phyloP scores from a whole-genome alignment of 2,797 vertebrate genomes.

The Clarias pachynema region DNA sequence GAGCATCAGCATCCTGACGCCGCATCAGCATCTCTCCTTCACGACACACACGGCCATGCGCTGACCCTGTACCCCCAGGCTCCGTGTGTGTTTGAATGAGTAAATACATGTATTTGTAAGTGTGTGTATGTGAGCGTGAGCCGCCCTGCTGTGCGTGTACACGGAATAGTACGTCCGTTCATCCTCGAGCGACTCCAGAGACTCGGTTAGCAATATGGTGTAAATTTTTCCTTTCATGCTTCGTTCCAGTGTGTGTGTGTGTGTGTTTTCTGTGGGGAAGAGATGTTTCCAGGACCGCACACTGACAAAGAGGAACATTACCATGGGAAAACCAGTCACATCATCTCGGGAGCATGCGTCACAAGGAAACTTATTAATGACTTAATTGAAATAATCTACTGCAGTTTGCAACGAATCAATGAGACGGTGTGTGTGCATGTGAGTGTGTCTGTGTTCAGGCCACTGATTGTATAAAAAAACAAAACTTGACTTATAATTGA shows the following conservation, averaged over 20 bases:
- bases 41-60: slow-evolving; percentile 6
- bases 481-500: neutral
- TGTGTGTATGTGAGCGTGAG: slow-evolving; percentile 12
- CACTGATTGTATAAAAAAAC: slow-evolving; percentile 31
- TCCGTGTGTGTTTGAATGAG: slow-evolving; percentile 28
- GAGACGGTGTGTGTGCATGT: neutral
- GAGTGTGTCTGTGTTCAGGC: slow-evolving; percentile 18
- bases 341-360: neutral
- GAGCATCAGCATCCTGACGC: slow-evolving; percentile 38
- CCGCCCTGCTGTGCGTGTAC: neutral
- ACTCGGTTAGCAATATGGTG: slow-evolving; percentile 32
- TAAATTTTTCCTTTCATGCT: neutral
- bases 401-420: neutral
- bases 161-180: neutral
- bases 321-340: neutral
- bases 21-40: slow-evolving; percentile 26
- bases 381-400: neutral
- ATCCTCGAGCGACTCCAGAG: neutral
- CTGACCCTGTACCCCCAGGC: slow-evolving; percentile 9
- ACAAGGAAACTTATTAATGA: neutral
- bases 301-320: slow-evolving; percentile 30
- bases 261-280: neutral
- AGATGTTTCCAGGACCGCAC: neutral
- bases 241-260: neutral
- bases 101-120: neutral